Percentiles rank a stretch among this genome's conserved stretches.
These are phyloP conservation scores for Hirudinaria manillensis DNA, from an alignment of 2,888 invertebrate species.

Conservation along the genomic window DNA sequence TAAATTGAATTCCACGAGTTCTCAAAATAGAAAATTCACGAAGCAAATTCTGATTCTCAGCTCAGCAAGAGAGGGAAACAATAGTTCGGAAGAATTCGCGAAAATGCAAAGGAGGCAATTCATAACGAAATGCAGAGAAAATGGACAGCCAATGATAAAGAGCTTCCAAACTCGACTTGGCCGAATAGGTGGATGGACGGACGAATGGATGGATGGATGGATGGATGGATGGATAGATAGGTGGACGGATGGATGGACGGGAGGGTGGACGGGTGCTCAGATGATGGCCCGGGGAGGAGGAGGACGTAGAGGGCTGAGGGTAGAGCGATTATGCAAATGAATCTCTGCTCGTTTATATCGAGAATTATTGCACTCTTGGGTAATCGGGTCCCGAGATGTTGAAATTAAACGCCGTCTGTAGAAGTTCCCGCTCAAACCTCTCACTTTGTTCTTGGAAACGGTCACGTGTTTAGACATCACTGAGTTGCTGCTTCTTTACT, in stretches of 20 bases:
- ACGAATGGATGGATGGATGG: too few relatives aligned
- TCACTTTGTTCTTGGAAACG: too few relatives aligned
- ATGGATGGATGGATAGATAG: background rate
- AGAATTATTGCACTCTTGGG: slow-evolving; percentile 17
- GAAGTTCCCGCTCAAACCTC: background rate
- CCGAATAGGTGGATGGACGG: too few relatives aligned
- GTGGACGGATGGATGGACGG: background rate
- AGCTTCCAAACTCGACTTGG: too few relatives aligned
- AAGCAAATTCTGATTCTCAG: too few relatives aligned
- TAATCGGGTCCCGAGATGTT: slow-evolving; percentile 11
- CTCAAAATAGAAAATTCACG: too few relatives aligned
- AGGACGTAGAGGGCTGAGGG: background rate
- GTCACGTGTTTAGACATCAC: background rate
- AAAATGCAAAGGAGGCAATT: too few relatives aligned
- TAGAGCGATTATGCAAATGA: slow-evolving; percentile 13
- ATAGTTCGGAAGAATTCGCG: too few relatives aligned
- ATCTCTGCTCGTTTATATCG: slow-evolving; percentile 12
- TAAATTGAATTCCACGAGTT: too few relatives aligned
- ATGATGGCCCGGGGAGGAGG: background rate
- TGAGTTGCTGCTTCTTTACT: background rate
- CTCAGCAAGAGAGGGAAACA: too few relatives aligned
- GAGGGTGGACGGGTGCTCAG: background rate
- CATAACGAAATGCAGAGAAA: too few relatives aligned
- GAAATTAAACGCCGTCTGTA: slow-evolving; percentile 16
- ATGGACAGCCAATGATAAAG: too few relatives aligned